Base-by-base conservation (phyloP, 2,888 invertebrate genomes). In the Cataglyphis altisquamis region DNA sequence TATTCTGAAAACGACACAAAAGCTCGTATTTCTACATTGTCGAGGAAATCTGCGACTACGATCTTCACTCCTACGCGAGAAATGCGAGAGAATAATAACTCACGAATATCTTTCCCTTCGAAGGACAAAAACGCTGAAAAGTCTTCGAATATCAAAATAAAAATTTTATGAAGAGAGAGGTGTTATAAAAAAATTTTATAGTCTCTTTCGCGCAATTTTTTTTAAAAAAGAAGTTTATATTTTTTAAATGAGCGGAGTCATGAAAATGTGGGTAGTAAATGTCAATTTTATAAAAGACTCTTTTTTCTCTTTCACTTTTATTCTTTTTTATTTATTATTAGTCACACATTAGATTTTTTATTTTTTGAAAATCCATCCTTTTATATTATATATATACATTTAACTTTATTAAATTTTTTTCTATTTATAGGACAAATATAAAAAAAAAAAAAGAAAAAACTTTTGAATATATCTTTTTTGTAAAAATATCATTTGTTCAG, bases 131-230 rank as follows among this genome's bases (percentile, higher is more conserved):
- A 21, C 36, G 6, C 12, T 48, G 48, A 48, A 12, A 15, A 25
- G 15, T 29, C 55, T 70, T 32, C 21, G 15, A 36, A 15, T 36
- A 18, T 0, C 18, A 15, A 55, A 36, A 36, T 21, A n/a, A 18
- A 48, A 70, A 52, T 52, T 70, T 55, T 55, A 70, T 36, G 48
- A 52, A 52, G n/a, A 55, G 32, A 68, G 52, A 52, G 9, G 55
- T 32, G 6, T 3, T n/a, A 8, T 52, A 52, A 70, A 48, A 15
- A 32, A 32, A 70, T 10, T 55, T 5, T 8, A 52, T n/a, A 8
- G n/a, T 48, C 18, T 48, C 18, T n/a, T 8, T 52, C 8, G 48
- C 15, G 9, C 8, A 32, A 25, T 36, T 36, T 70, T 25, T 21
- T 1, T 15, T 52, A 2, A 36, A 55, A 36, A 55, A 10, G 5